Evolutionary conservation across 2,888 invertebrate genomes (phyloP), one percentile per base, ranked within the genome.

Genomic region (Buathra laborator): DNA sequence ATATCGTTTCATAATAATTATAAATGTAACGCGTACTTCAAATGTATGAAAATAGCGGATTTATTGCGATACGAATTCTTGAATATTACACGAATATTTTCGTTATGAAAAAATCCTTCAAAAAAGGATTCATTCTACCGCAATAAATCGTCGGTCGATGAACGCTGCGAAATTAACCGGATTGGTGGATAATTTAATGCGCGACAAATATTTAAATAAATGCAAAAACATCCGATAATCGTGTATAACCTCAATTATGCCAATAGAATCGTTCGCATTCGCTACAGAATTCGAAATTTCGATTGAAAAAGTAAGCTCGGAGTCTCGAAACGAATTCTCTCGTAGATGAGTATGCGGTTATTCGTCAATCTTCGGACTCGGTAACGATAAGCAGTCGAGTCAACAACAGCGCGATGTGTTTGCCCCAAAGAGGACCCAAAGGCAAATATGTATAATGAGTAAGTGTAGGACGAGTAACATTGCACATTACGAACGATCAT

Each of bases 1-100:
- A 67, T 53, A n/a, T 51, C 78, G 48, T 83, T 46, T 70, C 29
- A 53, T 66, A 24, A 64, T 32, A 14, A 62, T 29, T 14, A 62
- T 62, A 59, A 56, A 46, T 46, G n/a, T 10, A 24, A 46, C 12
- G 29, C 48, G 29, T 74, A 29, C 72, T 74, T 46, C 37, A 5
- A 37, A 37, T 6, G 37, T 5, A 6, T 37, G 2, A 37, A 37
- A 37, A 6, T 37, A 37, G 37, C 2, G 37, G 6, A 37, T 37
- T 37, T 5, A 0, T 37, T 37, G 37, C 37, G 3, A 4, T 37
- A 37, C 37, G 5, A 37, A 37, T 37, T 4, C 5, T 37, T 2
- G 6, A 37, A 5, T 6, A 7, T 9, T 37, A 9, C 9, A 7
- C 37, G 37, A 7, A 37, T 37, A 7, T 9, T 37, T 37, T 2